Base-by-base conservation (phyloP, 2,113 vertebrate genomes). In the Lepus americanus region DNA sequence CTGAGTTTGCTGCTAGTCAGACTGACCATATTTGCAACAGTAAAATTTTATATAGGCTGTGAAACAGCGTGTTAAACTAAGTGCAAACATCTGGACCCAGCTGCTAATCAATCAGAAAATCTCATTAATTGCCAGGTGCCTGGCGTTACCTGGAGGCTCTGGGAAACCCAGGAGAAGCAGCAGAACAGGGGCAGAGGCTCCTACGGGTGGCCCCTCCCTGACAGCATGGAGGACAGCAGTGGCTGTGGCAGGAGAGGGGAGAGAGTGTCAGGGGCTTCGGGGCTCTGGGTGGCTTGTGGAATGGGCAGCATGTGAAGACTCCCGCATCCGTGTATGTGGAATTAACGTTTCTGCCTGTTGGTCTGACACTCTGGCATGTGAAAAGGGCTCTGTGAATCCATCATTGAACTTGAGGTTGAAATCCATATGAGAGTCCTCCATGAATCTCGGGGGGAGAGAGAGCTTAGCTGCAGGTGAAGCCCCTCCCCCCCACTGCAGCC, bases 251-350 rank as follows among this genome's bases (percentile, higher is more conserved):
- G 27, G 3, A 44, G 1, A 8, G 9, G 0, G 49, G 25, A 49
- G 81, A 39, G 31, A 0, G 5, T 67, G 19, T 39, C 76, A 63
- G 63, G 16, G 70, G 53, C 39, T 63, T 4, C 11, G 59, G 64
- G 63, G 53, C 27, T 85, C 31, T 17, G 25, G 61, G 51, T 12
- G 6, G 33, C 61, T 66, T 51, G n/a, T 2, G 19, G 44, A 79
- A 66, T 25, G 84, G 44, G 69, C n/a, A 36, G n/a, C n/a, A n/a
- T n/a, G n/a, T n/a, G n/a, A n/a, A n/a, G n/a, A n/a, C n/a, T 39
- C 31, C 44, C 31, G 87, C 59, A 25, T 7, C 66, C 73, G 6
- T 70, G n/a, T 23, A 70, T 95, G 94, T 92, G 85, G 92, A 96
- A 70, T 61, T 27, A n/a, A 67, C 9, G 7, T 84, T 83, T 81